A percentile compares a stretch with the other conserved stretches of the same genome.
These are phyloP conservation scores for Podarcis raffonei DNA, from an alignment of 2,113 vertebrate genomes.

Conservation along the genomic window DNA sequence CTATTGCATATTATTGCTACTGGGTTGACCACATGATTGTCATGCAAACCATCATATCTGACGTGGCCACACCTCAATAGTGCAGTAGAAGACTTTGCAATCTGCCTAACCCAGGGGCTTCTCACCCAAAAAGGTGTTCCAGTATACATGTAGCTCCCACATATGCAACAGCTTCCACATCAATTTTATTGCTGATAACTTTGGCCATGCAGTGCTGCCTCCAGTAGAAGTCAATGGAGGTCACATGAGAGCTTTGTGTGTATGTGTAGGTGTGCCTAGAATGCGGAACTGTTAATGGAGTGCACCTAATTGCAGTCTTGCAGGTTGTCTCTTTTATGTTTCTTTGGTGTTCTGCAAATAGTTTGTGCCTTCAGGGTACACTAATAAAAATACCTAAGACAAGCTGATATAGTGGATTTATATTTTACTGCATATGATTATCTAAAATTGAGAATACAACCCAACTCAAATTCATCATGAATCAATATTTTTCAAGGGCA, in stretches of 20 bases:
- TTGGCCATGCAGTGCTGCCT: neutral
- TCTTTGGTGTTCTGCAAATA: neutral
- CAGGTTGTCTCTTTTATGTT: neutral
- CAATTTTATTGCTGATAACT: neutral
- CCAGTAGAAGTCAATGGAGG: neutral
- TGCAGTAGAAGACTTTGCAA: slow-evolving; percentile 7
- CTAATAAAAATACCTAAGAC: neutral
- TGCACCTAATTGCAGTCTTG: neutral
- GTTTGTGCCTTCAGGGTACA: neutral
- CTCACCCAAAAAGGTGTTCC: neutral
- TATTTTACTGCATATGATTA: neutral
- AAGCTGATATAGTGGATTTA: neutral
- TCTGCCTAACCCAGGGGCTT: neutral
- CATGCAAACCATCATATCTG: slow-evolving; percentile 2
- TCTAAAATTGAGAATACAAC: neutral
- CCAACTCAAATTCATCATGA: neutral
- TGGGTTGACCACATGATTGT: slow-evolving; percentile 5
- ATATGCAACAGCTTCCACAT: neutral
- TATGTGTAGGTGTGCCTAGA: neutral
- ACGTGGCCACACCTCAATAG: neutral
- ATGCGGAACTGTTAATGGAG: neutral
- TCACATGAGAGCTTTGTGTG: neutral
- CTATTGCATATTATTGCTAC: neutral
- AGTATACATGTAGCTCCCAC: neutral
- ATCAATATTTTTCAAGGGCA: neutral